Evolutionary conservation across 2,113 vertebrate genomes (phyloP).

Genomic region (Cyprinodon brontotheroides): DNA sequence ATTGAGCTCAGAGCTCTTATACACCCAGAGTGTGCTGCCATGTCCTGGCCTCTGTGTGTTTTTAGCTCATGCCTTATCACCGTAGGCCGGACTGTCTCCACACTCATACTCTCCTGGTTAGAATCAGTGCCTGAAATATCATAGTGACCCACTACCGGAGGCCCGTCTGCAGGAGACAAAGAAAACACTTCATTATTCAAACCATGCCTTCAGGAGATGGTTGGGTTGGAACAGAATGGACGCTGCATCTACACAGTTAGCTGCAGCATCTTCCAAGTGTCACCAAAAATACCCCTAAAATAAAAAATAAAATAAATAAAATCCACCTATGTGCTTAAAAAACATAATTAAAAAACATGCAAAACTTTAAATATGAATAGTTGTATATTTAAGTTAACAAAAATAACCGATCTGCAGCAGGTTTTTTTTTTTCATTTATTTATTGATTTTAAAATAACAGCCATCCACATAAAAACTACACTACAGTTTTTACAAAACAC

Average conservation of each 20-base stretch:
- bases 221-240: conserved; percentile 22
- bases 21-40: conserved; percentile 84
- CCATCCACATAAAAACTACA: conserved; percentile 77
- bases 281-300: not conserved
- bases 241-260: conserved; percentile 8
- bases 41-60: conserved; percentile 85
- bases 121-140: conserved; percentile 96
- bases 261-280: conserved; percentile 5
- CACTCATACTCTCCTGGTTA: conserved; percentile 91
- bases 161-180: conserved; percentile 90
- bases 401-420: not conserved
- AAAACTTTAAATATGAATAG: not conserved
- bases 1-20: conserved; percentile 83
- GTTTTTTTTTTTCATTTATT: conserved; percentile 51
- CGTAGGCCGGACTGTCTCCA: conserved; percentile 90
- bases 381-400: not conserved
- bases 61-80: conserved; percentile 92
- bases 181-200: conserved; percentile 78
- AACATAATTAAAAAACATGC: not conserved
- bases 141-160: conserved; percentile 91
- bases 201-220: conserved; percentile 52
- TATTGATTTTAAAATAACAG: conserved; percentile 78
- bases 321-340: not conserved
- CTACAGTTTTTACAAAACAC: conserved; percentile 70
- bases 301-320: conserved; percentile 4